Evolutionary conservation across 2,888 invertebrate species (phyloP).

Genomic region (Epinotia brunnichana): DNA sequence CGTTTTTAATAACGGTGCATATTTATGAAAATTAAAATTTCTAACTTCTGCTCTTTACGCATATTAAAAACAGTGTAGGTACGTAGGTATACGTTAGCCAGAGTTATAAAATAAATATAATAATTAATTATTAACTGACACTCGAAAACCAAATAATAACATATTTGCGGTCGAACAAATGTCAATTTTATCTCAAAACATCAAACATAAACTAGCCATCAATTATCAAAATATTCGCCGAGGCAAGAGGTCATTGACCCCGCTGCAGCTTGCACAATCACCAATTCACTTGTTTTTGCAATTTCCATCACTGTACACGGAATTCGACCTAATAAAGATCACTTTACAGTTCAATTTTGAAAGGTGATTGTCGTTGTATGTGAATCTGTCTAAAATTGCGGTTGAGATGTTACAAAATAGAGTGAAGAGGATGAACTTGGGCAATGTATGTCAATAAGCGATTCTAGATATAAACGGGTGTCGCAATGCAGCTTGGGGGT

Average conservation of each 20-base stretch:
- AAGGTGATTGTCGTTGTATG: background rate
- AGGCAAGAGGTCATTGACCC: conserved; percentile 27
- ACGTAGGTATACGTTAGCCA: background rate
- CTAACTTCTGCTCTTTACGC: too few species aligned
- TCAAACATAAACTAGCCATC: conserved; percentile 15
- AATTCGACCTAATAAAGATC: background rate
- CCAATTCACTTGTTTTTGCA: conserved; percentile 37
- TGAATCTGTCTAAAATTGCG: conserved; percentile 26
- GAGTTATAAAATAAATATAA: background rate
- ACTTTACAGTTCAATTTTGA: background rate
- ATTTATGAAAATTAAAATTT: too few species aligned
- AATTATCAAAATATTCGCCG: conserved; percentile 29
- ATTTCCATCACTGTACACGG: background rate
- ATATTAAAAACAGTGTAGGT: too few species aligned
- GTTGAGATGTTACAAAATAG: conserved; percentile 31
- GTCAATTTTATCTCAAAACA: conserved; percentile 7
- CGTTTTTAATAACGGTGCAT: background rate
- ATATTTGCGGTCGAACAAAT: background rate
- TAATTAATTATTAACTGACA: background rate
- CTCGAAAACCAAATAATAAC: background rate
- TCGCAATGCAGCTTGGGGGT: conserved; percentile 5
- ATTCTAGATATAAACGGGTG: conserved; percentile 15
- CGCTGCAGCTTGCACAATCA: conserved; percentile 28
- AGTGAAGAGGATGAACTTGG: conserved; percentile 25
- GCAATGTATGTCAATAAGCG: conserved; percentile 27